Conservation (phyloP, 1,140 invertebrate species). For the Aphaenogaster ashmeadi region DNA sequence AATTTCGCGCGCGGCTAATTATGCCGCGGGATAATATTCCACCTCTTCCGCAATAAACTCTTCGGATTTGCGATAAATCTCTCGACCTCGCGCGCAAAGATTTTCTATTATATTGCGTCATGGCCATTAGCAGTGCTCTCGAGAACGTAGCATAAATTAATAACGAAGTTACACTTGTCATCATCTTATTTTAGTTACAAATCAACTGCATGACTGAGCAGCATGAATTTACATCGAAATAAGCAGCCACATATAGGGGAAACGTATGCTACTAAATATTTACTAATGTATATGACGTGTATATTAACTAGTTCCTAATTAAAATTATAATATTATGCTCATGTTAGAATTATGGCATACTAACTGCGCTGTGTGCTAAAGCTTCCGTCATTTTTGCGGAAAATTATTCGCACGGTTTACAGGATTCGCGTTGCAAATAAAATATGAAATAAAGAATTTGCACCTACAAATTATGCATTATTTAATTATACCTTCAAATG, state of each 20-base stretch:
- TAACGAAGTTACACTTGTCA: constrained; percentile 43
- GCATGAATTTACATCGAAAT: constrained; percentile 35
- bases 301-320: constrained; percentile 52
- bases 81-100: constrained; percentile 33
- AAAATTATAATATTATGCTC: constrained; percentile 51
- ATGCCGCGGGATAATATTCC: constrained; percentile 43
- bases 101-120: constrained; percentile 32
- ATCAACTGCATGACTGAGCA: not conserved
- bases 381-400: not conserved
- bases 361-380: not conserved
- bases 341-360: not conserved
- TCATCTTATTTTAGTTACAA: constrained; percentile 38
- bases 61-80: constrained; percentile 54
- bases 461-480: not conserved
- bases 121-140: not conserved
- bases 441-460: constrained; percentile 11
- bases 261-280: constrained; percentile 20
- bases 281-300: constrained; percentile 18
- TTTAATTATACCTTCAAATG: not conserved
- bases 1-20: constrained; percentile 47
- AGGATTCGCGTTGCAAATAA: not conserved
- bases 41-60: constrained; percentile 16
- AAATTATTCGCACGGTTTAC: constrained; percentile 18
- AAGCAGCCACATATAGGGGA: not conserved
- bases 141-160: constrained; percentile 49